Evolutionary conservation across 2,888 invertebrate species (phyloP), one percentile per base, ranked within the genome.

Genomic region (Thecocarcelia acutangulata): DNA sequence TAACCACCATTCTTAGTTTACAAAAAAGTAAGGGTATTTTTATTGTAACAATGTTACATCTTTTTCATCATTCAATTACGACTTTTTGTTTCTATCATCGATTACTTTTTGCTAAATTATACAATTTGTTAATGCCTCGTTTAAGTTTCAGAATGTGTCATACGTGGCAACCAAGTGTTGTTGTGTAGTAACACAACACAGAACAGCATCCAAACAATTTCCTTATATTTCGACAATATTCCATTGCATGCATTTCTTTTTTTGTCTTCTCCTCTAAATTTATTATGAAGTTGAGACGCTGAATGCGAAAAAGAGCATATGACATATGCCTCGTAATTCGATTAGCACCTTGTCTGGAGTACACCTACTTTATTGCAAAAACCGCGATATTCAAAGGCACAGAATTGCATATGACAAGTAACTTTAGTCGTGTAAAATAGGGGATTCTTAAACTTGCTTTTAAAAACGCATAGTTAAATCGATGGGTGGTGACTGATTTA

Each of bases 261-360:
- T 21, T 44, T 9, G 9, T 59, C 44, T 33, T 21, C 19, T 50
- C 8, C 19, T 0, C 13, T 50, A 61, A 28, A 19, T 11, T 50
- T 61, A 28, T n/a, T 11, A 58, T 6, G 21, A 44, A 13, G 54
- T n/a, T 17, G 11, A 17, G 15, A 59, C 24, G 13, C 24, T 33
- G 17, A 2, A 40, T 44, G 40, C 28, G 37, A 46, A 44, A 42
- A 15, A 40, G 24, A 68, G 44, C 56, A 69, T 74, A 54, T 70
- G 74, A 78, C 74, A 82, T 66, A 78, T 75, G 83, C 79, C 33
- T 84, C 84, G 75, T 85, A 85, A 85, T 85, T 85, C 83, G 84
- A 85, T 85, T 85, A 85, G 83, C 85, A 85, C 85, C 84, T 84
- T 84, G 83, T 82, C 82, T 82, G 63, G 54, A 64, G 74, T 70